Conservation (phyloP, 2,797 vertebrate genomes). For the Hybognathus amarus region DNA sequence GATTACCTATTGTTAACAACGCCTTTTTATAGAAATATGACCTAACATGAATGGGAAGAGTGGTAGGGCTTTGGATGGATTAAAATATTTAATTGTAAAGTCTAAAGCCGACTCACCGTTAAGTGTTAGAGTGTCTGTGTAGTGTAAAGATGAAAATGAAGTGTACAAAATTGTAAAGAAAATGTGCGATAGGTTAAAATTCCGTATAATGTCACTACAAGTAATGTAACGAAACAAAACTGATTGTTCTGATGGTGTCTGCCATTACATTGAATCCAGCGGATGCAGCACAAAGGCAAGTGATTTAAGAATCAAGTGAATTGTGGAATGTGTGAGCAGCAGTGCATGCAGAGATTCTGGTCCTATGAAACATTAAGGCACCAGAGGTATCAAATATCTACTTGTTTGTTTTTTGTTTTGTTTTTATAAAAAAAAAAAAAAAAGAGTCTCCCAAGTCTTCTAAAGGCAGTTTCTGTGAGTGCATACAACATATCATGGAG, state of each 20-base stretch:
- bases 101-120: conserved; percentile 42
- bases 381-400: conserved; percentile 83
- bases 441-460: conserved; percentile 72
- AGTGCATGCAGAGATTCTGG: conserved; percentile 85
- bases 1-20: too few relatives aligned
- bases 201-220: neutral
- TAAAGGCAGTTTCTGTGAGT: conserved; percentile 84
- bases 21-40: conserved; percentile 1
- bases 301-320: conserved; percentile 28
- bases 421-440: conserved; percentile 56
- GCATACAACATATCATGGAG: conserved; percentile 71
- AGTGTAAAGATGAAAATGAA: conserved; percentile 11
- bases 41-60: neutral
- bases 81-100: neutral
- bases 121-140: conserved; percentile 4
- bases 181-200: neutral
- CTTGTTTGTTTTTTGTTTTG: conserved; percentile 64
- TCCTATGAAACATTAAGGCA: conserved; percentile 92
- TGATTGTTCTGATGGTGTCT: neutral
- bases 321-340: conserved; percentile 72
- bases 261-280: neutral
- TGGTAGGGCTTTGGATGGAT: conserved; percentile 4
- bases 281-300: neutral
- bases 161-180: neutral
- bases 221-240: neutral